Base-by-base conservation (phyloP, 1,140 invertebrate species). In the Branchinecta lynchi region DNA sequence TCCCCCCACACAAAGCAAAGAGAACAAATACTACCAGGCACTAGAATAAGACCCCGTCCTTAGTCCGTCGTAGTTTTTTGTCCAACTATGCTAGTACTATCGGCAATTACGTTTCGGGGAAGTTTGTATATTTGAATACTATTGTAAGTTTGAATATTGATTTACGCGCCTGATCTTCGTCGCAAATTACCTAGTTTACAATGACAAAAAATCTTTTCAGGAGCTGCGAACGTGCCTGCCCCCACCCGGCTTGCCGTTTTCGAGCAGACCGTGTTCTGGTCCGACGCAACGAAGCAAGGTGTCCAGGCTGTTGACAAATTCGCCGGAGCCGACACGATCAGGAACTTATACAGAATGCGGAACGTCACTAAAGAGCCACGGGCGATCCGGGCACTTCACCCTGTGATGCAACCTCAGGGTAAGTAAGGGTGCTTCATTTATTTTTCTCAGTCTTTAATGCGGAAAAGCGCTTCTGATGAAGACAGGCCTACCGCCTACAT, bases 211-310 rank as follows among this genome's bases (percentile, higher is more conserved):
- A 72, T 79, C 9, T 69, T 81, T 67, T 73, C 77, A 72, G 83
- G 93, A 20, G 86, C 89, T 68, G 84, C 88, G 68, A 79, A 79
- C 70, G 91, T 96, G 0, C 93, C 93, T 1, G 89, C 90, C 17
- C 90, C 93, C 0, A 86, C 89, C 0, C 81, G 90, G 32, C 76
- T 97, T 7, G 86, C 92, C 0, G 77, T 94, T 0, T 96, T 96
- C 79, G 93, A 97, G 79, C 90, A 93, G 75, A 81, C 87, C 45
- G 84, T 98, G 3, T 98, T 87, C 78, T 98, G 93, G 92, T 95
- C 94, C 0, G 96, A 98, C 76, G 87, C 86, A 71, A 98, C 93
- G 0, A 93, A 96, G 75, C 92, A 98, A 77, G 93, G 92, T 0
- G 86, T 98, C 6, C 86, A 96, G 80, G 88, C 87, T 3, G 88